These are phyloP conservation scores for Cordilura impudica DNA, from an alignment of 2,888 invertebrate species.

Conservation along the genomic window DNA sequence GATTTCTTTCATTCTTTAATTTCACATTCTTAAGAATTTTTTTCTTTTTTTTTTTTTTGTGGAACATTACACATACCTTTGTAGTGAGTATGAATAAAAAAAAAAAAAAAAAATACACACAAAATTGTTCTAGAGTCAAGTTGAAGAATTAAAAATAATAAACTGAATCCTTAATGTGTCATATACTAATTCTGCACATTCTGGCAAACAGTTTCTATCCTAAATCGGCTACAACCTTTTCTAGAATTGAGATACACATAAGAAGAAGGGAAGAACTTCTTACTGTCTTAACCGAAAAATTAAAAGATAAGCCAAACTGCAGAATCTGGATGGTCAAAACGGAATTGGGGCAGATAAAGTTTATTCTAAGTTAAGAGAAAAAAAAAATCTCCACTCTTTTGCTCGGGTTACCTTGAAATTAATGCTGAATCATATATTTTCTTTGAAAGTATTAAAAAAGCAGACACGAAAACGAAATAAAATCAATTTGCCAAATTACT, in stretches of 20 bases:
- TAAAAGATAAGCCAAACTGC: too few species aligned
- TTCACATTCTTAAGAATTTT: slow-evolving; percentile 43
- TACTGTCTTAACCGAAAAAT: too few species aligned
- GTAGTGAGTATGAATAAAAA: neutral
- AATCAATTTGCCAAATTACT: slow-evolving; percentile 50
- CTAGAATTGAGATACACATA: too few species aligned
- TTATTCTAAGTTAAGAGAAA: slow-evolving; percentile 37
- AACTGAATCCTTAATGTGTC: slow-evolving; percentile 25
- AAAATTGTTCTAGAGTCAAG: slow-evolving; percentile 8
- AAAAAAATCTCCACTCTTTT: neutral
- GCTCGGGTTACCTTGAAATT: slow-evolving; percentile 51
- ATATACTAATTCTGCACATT: slow-evolving; percentile 30
- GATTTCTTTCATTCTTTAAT: slow-evolving; percentile 44
- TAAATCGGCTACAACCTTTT: too few species aligned
- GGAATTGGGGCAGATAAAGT: too few species aligned
- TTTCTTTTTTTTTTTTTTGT: neutral
- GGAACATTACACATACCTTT: neutral
- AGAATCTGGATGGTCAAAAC: too few species aligned
- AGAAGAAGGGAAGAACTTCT: too few species aligned
- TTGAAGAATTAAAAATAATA: neutral
- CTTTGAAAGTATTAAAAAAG: slow-evolving; percentile 2
- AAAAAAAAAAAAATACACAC: neutral
- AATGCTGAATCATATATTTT: slow-evolving; percentile 54
- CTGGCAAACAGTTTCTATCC: neutral
- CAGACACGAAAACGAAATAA: slow-evolving; percentile 26